Evolutionary conservation across 2,888 invertebrate species (phyloP).

Genomic region (Punctoribates punctum): DNA sequence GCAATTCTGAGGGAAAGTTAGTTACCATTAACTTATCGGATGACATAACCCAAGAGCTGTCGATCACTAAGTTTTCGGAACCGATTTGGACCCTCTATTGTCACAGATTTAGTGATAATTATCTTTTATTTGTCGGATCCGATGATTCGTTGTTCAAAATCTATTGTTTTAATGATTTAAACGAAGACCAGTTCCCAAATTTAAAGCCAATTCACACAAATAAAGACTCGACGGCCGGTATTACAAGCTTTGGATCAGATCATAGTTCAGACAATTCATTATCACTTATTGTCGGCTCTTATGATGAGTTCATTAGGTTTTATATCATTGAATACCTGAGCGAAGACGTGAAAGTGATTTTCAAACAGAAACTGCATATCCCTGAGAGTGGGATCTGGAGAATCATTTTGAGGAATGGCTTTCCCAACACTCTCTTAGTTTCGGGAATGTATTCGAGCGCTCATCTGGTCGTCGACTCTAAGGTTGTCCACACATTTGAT

Average conservation of each 20-base stretch:
- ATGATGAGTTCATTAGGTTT: constrained; percentile 36
- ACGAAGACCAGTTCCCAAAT: background rate
- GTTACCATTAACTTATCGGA: background rate
- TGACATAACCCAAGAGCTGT: background rate
- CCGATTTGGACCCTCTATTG: background rate
- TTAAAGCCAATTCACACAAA: constrained; percentile 22
- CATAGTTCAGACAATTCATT: background rate
- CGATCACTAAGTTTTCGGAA: background rate
- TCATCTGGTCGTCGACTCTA: background rate
- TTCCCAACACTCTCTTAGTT: background rate
- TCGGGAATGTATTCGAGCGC: constrained; percentile 39
- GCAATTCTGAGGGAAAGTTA: constrained; percentile 32
- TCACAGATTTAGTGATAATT: background rate
- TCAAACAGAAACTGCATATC: constrained; percentile 15
- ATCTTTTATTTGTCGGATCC: constrained; percentile 25
- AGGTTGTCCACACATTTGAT: background rate
- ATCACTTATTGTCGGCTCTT: constrained; percentile 38
- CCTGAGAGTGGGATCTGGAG: constrained; percentile 35
- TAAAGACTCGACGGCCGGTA: constrained; percentile 27
- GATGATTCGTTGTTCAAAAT: constrained; percentile 28
- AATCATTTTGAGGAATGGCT: background rate
- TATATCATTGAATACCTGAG: constrained; percentile 30
- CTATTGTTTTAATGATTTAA: background rate
- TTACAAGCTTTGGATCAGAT: constrained; percentile 27
- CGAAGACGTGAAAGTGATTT: background rate